A percentile compares a stretch with the other conserved stretches of the same genome.
Conservation (phyloP, 2,888 invertebrate species). For the Catonia carolina region DNA sequence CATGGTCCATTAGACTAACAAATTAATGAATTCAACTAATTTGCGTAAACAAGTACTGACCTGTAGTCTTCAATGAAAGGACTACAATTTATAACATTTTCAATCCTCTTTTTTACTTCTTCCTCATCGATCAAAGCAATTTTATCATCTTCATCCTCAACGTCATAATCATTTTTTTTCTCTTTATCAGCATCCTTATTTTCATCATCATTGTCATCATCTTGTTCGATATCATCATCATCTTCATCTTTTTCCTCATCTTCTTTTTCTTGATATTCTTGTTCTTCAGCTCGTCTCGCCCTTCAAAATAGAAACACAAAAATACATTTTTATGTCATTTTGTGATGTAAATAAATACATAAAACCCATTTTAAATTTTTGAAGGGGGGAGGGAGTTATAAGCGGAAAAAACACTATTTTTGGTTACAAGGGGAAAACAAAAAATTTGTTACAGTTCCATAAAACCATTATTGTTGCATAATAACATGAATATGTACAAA, state of each 20-base stretch:
- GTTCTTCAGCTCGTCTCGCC: conserved; percentile 45
- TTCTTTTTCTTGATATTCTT: conserved; percentile 48
- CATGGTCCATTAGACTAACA: too few species aligned
- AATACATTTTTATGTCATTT: neutral
- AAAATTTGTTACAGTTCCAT: too few species aligned
- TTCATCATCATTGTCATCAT: conserved; percentile 32
- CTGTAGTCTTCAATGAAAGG: conserved; percentile 17
- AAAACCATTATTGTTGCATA: too few species aligned
- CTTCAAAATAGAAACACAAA: conserved; percentile 39
- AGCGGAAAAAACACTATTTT: too few species aligned
- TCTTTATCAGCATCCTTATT: conserved; percentile 23
- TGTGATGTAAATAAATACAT: neutral
- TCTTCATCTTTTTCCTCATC: conserved; percentile 39
- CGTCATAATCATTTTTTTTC: too few species aligned
- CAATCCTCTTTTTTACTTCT: conserved; percentile 36
- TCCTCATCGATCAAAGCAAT: conserved; percentile 45
- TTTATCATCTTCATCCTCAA: conserved; percentile 30
- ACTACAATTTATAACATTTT: conserved; percentile 31
- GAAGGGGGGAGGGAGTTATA: too few species aligned
- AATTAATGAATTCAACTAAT: too few species aligned
- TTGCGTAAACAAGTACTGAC: neutral
- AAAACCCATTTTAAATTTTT: neutral
- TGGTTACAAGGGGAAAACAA: too few species aligned
- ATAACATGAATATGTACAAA: too few species aligned
- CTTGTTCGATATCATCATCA: conserved; percentile 35